phyloP scores from a whole-genome alignment of 2,797 vertebrate species.

The Acanthornis magna region DNA sequence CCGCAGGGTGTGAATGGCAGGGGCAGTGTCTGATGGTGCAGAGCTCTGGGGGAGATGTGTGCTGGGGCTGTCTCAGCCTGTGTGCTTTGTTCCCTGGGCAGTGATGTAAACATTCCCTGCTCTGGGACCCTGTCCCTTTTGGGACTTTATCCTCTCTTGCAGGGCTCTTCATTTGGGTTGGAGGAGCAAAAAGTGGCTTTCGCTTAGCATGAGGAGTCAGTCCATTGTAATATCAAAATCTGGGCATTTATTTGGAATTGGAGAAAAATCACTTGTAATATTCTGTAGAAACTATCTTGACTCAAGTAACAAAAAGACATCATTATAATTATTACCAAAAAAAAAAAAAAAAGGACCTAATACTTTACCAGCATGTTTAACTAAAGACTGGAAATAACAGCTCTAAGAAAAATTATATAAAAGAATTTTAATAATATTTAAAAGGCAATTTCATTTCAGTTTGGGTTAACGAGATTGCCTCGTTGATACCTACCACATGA shows the following conservation, averaged over 20 bases:
- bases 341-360: no score
- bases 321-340: not conserved
- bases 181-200: not conserved
- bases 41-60: not conserved
- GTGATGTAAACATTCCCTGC: not conserved
- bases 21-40: no score
- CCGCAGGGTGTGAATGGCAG: no score
- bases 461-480: not conserved
- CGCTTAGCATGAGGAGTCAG: not conserved
- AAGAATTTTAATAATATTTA: not conserved
- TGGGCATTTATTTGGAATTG: not conserved
- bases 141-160: not conserved
- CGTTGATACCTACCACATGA: not conserved
- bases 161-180: not conserved
- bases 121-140: not conserved
- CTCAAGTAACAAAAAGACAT: not conserved
- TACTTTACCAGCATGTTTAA: not conserved
- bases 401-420: not conserved
- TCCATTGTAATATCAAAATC: not conserved
- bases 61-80: not conserved
- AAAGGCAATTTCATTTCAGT: not conserved
- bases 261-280: not conserved
- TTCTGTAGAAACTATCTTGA: not conserved
- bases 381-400: conserved; percentile 1
- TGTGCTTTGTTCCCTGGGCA: not conserved